Evolutionary conservation across 2,797 vertebrate genomes (phyloP).

Genomic region (Cirrhinus molitorella): DNA sequence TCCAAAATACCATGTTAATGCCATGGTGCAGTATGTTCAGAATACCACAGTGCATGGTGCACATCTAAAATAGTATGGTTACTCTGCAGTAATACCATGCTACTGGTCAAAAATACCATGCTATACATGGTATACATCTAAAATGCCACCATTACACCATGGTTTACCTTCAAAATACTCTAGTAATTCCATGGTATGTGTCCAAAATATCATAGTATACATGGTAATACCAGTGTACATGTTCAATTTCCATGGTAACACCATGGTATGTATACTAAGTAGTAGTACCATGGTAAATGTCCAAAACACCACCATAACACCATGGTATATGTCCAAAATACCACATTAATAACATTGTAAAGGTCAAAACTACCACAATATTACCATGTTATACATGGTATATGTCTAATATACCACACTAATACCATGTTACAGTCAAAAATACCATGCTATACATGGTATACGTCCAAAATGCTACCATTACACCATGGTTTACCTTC

Average conservation of each 20-base stretch:
- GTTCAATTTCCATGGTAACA: background rate
- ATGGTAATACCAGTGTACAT: rapidly evolving
- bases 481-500: background rate
- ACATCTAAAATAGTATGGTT: background rate
- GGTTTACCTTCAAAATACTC: background rate
- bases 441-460: too few species aligned
- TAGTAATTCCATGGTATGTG: rapidly evolving
- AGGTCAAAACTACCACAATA: too few species aligned
- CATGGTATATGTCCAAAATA: background rate
- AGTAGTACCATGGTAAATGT: rapidly evolving
- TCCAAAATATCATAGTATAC: background rate
- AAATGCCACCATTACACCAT: background rate
- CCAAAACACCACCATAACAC: background rate
- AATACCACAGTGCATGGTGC: too few species aligned
- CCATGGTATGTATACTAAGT: background rate
- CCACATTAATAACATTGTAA: too few species aligned
- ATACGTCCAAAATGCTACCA: background rate
- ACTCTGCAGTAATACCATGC: too few species aligned
- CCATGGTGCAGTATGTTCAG: too few species aligned
- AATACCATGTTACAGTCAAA: too few species aligned
- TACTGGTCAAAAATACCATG: too few species aligned
- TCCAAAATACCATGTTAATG: background rate
- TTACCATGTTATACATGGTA: too few species aligned
- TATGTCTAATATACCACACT: background rate
- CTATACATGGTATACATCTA: too few species aligned